Evolutionary conservation across 2,888 invertebrate genomes (phyloP).

Genomic region (Quadriops clusia): DNA sequence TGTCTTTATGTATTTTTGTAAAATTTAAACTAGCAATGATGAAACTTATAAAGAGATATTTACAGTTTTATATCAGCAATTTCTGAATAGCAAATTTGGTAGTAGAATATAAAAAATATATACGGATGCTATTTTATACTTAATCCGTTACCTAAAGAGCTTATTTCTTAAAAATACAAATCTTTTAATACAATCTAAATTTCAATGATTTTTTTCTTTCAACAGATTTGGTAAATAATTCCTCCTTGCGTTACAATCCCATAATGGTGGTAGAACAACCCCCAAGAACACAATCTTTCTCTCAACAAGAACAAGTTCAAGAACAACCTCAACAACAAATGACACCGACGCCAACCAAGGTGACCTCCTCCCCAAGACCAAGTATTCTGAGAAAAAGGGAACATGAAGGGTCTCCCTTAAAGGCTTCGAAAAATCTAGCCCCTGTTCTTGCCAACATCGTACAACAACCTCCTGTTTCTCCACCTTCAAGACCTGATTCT

Average conservation of each 20-base stretch:
- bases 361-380: constrained; percentile 53
- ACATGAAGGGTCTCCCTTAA: constrained; percentile 58
- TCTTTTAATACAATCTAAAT: neutral
- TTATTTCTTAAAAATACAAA: too few relatives aligned
- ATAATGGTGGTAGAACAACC: constrained; percentile 35
- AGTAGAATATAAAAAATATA: too few relatives aligned
- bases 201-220: constrained; percentile 4
- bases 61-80: too few relatives aligned
- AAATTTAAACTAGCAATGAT: too few relatives aligned
- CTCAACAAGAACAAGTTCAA: constrained; percentile 12
- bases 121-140: too few relatives aligned
- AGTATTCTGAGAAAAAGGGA: constrained; percentile 83
- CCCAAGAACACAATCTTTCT: constrained; percentile 19
- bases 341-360: constrained; percentile 22
- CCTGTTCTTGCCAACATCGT: constrained; percentile 28
- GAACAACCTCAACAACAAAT: constrained; percentile 12
- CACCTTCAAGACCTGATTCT: constrained; percentile 34
- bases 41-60: too few relatives aligned
- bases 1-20: too few relatives aligned
- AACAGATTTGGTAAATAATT: constrained; percentile 24
- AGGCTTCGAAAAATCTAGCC: constrained; percentile 51
- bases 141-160: too few relatives aligned
- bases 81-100: too few relatives aligned
- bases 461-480: constrained; percentile 28
- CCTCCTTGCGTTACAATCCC: constrained; percentile 34